phyloP scores from a whole-genome alignment of 2,113 vertebrate species.

The Pelmatolapia mariae region DNA sequence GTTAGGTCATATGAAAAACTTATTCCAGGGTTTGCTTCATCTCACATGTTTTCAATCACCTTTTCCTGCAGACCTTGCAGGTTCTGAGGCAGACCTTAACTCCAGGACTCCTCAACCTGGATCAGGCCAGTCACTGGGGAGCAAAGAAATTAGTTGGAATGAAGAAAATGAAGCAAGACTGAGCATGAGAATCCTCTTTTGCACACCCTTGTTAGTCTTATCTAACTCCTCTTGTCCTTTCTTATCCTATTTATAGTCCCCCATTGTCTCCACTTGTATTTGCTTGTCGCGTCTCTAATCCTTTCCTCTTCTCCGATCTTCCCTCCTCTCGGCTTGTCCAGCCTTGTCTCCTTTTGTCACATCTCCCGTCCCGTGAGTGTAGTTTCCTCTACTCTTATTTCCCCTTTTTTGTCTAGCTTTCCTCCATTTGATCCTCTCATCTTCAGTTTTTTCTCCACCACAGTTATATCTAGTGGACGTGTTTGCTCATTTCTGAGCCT shows the following conservation, averaged over 20 bases:
- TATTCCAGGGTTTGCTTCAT: slow-evolving; percentile 70
- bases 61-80: slow-evolving; percentile 50
- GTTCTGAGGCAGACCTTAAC: slow-evolving; percentile 30
- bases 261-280: background rate
- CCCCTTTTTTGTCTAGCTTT: background rate
- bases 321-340: background rate
- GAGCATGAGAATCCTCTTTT: slow-evolving; percentile 7
- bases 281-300: background rate
- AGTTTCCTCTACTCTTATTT: background rate
- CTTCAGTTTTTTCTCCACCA: background rate
- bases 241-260: background rate
- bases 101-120: slow-evolving; percentile 22
- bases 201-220: background rate
- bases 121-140: slow-evolving; percentile 14
- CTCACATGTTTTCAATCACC: slow-evolving; percentile 76
- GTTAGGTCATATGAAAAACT: slow-evolving; percentile 64
- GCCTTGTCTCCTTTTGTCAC: background rate
- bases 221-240: background rate
- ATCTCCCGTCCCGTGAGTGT: background rate
- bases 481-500: background rate
- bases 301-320: background rate
- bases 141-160: background rate
- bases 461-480: background rate
- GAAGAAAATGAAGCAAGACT: background rate
- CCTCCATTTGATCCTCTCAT: background rate